These are phyloP conservation scores for Psephotus haematonotus DNA, from an alignment of 2,113 vertebrate genomes.

Conservation along the genomic window DNA sequence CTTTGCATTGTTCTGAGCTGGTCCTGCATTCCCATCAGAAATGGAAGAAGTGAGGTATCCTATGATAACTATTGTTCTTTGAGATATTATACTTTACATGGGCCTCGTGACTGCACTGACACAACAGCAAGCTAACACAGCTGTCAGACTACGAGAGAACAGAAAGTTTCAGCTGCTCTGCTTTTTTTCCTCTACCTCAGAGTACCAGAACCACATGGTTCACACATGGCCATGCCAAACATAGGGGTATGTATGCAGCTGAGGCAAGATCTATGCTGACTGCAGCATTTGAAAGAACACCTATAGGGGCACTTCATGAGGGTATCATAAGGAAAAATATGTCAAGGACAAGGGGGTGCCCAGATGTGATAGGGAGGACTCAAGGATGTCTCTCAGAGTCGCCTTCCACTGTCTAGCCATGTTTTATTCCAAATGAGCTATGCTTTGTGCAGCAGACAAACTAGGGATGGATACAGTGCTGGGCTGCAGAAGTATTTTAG, in stretches of 20 bases:
- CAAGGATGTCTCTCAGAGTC: neutral
- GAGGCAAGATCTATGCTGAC: neutral
- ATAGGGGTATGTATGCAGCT: neutral
- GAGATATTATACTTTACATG: neutral
- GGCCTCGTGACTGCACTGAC: neutral
- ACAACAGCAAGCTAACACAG: neutral
- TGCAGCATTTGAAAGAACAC: neutral
- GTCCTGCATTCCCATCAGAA: neutral
- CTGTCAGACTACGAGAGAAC: neutral
- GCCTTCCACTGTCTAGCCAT: neutral
- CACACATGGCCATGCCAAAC: fast-evolving
- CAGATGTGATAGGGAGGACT: neutral
- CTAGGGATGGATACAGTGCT: neutral
- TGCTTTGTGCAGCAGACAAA: neutral
- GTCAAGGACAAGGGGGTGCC: neutral
- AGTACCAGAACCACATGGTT: neutral
- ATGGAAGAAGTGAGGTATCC: neutral
- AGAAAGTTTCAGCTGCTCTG: neutral
- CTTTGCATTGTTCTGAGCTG: neutral
- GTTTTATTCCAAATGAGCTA: neutral
- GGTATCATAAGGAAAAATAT: neutral
- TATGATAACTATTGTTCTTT: neutral
- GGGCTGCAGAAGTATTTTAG: neutral
- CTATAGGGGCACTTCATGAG: neutral
- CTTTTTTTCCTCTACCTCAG: neutral